Conservation (phyloP, 2,888 invertebrate species). For the Congeria kusceri region DNA sequence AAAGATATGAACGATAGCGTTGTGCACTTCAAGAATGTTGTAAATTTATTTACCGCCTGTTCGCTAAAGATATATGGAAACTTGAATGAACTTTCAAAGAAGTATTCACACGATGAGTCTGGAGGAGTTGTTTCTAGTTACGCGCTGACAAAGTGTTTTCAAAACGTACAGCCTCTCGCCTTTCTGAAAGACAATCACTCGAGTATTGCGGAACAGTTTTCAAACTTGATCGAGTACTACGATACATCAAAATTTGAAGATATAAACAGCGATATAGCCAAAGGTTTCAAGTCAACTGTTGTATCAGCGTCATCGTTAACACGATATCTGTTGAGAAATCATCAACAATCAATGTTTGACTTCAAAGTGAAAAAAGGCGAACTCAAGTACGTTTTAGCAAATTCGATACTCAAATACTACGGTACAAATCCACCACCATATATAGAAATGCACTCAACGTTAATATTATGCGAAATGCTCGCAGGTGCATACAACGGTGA, state of each 20-base stretch:
- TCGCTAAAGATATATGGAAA: not conserved
- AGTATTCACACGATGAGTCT: slow-evolving; percentile 15
- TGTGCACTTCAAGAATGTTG: not conserved
- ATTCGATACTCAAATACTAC: not conserved
- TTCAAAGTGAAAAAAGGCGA: slow-evolving; percentile 6
- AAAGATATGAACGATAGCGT: not conserved
- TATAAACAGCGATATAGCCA: not conserved
- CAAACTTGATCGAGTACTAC: not conserved
- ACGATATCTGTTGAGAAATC: slow-evolving; percentile 11
- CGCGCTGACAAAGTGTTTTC: slow-evolving; percentile 12
- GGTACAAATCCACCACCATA: not conserved
- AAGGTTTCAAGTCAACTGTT: not conserved
- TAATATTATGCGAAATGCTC: slow-evolving; percentile 20
- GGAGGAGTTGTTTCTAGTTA: slow-evolving; percentile 24
- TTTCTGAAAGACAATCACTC: too few relatives aligned
- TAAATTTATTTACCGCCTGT: not conserved
- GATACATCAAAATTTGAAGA: slow-evolving; percentile 7
- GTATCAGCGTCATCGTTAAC: not conserved
- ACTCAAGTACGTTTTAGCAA: slow-evolving; percentile 7
- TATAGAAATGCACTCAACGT: slow-evolving; percentile 11
- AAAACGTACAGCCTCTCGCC: not conserved
- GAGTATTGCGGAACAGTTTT: too few relatives aligned
- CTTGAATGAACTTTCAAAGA: slow-evolving; percentile 14
- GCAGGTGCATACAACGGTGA: slow-evolving; percentile 12
- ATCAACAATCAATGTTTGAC: not conserved